Evolutionary conservation across 2,113 vertebrate genomes (phyloP).

Genomic region (Mus spicilegus): DNA sequence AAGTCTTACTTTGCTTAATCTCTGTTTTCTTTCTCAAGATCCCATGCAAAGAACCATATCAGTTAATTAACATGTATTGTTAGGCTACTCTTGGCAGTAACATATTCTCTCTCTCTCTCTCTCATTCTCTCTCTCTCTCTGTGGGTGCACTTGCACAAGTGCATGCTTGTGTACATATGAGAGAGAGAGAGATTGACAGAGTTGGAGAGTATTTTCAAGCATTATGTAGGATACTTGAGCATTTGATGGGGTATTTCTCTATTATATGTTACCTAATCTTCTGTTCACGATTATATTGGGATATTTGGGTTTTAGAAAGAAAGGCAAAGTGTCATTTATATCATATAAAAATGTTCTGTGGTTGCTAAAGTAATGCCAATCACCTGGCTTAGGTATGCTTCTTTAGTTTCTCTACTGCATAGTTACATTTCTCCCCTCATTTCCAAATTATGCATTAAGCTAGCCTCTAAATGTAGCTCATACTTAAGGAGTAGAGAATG

Average conservation of each 20-base stretch:
- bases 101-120: background rate
- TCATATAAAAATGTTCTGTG: background rate
- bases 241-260: background rate
- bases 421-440: background rate
- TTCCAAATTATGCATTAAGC: background rate
- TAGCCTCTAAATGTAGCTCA: background rate
- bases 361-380: background rate
- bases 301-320: background rate
- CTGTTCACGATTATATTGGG: constrained; percentile 18
- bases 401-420: background rate
- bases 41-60: background rate
- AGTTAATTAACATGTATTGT: constrained; percentile 13
- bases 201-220: background rate
- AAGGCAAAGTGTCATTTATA: background rate
- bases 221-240: background rate
- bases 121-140: background rate
- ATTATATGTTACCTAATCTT: background rate
- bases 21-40: constrained; percentile 34
- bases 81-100: background rate
- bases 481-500: background rate
- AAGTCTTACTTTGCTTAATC: constrained; percentile 31
- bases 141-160: no score
- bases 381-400: background rate
- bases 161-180: background rate
- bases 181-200: background rate